phyloP scores from a whole-genome alignment of 2,797 vertebrate genomes.

The Cephalopachus bancanus region DNA sequence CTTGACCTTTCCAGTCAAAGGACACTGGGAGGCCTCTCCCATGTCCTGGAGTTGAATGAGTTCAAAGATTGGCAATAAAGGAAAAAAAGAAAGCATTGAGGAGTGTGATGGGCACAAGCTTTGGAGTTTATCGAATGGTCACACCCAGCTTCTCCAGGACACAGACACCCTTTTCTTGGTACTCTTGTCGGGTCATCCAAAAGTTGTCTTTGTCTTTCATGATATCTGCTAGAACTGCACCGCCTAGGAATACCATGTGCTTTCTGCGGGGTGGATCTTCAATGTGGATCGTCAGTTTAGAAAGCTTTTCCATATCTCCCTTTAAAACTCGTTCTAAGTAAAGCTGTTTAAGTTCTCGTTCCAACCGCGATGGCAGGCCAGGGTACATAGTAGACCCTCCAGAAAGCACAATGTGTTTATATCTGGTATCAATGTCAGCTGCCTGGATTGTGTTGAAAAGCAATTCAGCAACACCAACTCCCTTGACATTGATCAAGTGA shows the following conservation, averaged over 20 bases:
- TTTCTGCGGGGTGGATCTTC: constrained; percentile 94
- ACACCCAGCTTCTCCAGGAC: constrained; percentile 99
- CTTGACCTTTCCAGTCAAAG: constrained; percentile 88
- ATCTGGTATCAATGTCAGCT: constrained; percentile 99
- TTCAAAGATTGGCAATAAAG: constrained; percentile 91
- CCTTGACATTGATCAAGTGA: constrained; percentile 99
- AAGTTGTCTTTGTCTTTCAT: constrained; percentile 99
- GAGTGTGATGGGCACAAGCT: constrained; percentile 85
- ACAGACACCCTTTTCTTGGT: constrained; percentile 97
- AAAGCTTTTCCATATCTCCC: constrained; percentile 99
- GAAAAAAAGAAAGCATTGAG: constrained; percentile 84
- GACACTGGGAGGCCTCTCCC: constrained; percentile 87
- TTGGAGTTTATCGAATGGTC: constrained; percentile 96
- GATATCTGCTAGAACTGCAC: constrained; percentile 98
- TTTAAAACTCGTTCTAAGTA: constrained; percentile 99
- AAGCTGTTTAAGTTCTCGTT: constrained; percentile 98
- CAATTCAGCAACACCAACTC: constrained; percentile 98
- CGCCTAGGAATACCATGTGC: constrained; percentile 99
- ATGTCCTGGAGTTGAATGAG: constrained; percentile 88
- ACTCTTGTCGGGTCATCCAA: constrained; percentile 99
- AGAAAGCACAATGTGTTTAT: constrained; percentile 99
- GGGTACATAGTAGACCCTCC: constrained; percentile 99
- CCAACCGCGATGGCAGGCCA: constrained; percentile 97
- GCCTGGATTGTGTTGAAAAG: constrained; percentile 99
- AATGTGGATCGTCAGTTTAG: constrained; percentile 93